A percentile compares a stretch with the other conserved stretches of the same genome.
These are phyloP conservation scores for Synanthedon myopaeformis DNA, from an alignment of 2,888 invertebrate species.

Conservation along the genomic window DNA sequence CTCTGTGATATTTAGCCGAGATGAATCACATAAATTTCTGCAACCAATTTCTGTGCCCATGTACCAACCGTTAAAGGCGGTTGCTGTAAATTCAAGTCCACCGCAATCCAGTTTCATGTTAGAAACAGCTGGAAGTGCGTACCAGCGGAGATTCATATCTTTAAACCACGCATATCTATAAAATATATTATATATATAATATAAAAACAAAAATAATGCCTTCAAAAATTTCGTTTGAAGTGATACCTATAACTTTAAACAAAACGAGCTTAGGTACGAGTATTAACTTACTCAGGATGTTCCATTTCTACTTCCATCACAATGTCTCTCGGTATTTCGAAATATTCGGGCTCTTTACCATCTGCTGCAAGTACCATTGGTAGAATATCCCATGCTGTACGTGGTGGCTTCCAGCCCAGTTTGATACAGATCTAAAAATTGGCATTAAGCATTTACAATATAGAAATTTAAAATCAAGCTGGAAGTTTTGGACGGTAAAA, in stretches of 20 bases:
- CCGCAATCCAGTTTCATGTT: constrained; percentile 95
- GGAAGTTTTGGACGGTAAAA: neutral
- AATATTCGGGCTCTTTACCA: constrained; percentile 94
- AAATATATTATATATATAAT: no score
- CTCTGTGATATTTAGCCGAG: constrained; percentile 88
- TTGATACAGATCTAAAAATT: constrained; percentile 81
- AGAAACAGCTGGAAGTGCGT: constrained; percentile 88
- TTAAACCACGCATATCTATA: constrained; percentile 89
- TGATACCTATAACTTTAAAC: no score
- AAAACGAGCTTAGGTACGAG: neutral
- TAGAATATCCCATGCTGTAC: constrained; percentile 87
- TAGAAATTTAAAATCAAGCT: neutral
- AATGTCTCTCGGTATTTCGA: constrained; percentile 90
- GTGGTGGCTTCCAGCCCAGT: constrained; percentile 86
- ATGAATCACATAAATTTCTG: constrained; percentile 87
- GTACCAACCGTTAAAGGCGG: constrained; percentile 97
- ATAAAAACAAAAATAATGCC: no score
- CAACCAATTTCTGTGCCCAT: constrained; percentile 97
- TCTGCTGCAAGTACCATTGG: constrained; percentile 92
- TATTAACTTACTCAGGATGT: constrained; percentile 85
- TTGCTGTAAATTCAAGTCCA: constrained; percentile 91
- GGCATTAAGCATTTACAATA: neutral
- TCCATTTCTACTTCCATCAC: constrained; percentile 84
- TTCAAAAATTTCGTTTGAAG: no score
- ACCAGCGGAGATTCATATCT: constrained; percentile 90